Conservation (phyloP, 2,797 vertebrate genomes). For the Channa striata region DNA sequence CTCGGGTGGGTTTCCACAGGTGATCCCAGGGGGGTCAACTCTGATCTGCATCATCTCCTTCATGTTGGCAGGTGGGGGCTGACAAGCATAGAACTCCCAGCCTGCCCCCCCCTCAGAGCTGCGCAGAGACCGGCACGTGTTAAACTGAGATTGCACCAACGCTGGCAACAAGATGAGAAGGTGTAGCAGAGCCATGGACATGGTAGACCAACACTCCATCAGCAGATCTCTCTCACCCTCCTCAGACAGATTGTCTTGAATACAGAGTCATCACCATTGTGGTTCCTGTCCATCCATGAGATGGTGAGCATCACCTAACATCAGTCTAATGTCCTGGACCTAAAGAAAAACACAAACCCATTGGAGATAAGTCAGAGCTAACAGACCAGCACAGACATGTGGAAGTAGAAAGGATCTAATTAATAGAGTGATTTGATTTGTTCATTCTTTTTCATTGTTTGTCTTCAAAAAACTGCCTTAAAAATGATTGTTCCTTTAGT, state of each 20-base stretch:
- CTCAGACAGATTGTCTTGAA: constrained; percentile 6
- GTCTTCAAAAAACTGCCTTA: no score
- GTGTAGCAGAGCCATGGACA: constrained; percentile 62
- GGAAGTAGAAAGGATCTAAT: no score
- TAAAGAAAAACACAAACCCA: neutral
- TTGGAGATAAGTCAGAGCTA: neutral
- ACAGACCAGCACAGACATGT: no score
- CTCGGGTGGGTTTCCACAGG: constrained; percentile 94
- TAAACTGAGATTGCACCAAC: constrained; percentile 78
- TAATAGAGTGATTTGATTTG: no score
- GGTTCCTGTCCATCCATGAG: constrained; percentile 1
- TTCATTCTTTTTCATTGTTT: no score
- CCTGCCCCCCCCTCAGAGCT: constrained; percentile 88
- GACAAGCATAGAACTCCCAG: constrained; percentile 93
- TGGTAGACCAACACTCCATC: constrained; percentile 31
- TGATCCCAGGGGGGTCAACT: constrained; percentile 93
- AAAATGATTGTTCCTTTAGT: no score
- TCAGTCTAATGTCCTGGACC: no score
- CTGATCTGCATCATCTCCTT: constrained; percentile 92
- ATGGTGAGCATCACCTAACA: neutral
- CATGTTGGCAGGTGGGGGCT: constrained; percentile 89
- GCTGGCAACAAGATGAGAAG: constrained; percentile 80
- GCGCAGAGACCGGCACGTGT: constrained; percentile 90
- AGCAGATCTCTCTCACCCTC: neutral
- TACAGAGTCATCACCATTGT: constrained; percentile 7